These are phyloP conservation scores for Temnothorax ravouxi DNA, from an alignment of 2,888 invertebrate genomes.

Conservation along the genomic window DNA sequence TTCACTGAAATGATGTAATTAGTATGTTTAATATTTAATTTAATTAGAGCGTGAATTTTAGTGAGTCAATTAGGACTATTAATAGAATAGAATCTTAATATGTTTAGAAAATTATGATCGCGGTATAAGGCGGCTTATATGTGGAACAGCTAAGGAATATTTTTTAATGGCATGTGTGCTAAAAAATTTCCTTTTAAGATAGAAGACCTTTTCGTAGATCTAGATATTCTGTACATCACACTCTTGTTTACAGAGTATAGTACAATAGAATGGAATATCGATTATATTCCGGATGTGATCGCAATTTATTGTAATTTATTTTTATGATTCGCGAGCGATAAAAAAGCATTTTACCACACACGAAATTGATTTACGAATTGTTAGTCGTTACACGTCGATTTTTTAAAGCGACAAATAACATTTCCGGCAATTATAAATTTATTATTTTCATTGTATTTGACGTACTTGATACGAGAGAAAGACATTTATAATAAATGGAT, in stretches of 20 bases:
- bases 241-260: background rate
- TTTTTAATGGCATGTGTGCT: background rate
- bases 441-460: background rate
- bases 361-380: background rate
- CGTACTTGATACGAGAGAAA: background rate
- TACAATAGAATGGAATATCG: background rate
- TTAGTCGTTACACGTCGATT: background rate
- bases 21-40: conserved; percentile 10
- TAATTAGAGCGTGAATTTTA: conserved; percentile 19
- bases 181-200: background rate
- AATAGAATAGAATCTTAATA: conserved; percentile 23
- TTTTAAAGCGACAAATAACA: background rate
- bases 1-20: conserved; percentile 3
- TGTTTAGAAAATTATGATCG: background rate
- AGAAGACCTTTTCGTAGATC: background rate
- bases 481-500: background rate
- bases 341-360: background rate
- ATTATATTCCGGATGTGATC: background rate
- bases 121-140: background rate
- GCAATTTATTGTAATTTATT: background rate
- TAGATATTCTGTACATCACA: background rate
- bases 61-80: background rate
- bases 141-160: background rate
- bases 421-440: background rate
- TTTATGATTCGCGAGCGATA: background rate